Evolutionary conservation across 2,113 vertebrate genomes (phyloP).

Genomic region (Hippocampus abdominalis): DNA sequence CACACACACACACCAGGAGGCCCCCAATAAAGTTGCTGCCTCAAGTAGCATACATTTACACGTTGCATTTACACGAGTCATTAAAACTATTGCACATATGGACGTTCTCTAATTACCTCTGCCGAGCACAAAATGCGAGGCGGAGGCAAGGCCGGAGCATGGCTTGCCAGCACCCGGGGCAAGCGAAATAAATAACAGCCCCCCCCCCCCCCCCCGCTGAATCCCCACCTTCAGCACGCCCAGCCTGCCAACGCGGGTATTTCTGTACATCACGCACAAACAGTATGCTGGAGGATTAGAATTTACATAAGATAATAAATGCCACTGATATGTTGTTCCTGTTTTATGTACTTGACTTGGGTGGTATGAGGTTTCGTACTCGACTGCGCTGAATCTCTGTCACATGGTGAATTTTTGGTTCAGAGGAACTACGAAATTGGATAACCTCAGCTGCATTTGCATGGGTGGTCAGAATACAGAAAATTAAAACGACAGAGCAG

Average conservation of each 20-base stretch:
- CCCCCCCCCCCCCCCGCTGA: neutral
- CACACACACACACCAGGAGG: conserved; percentile 3
- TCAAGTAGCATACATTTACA: conserved; percentile 12
- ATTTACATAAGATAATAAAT: neutral
- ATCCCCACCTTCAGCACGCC: conserved; percentile 19
- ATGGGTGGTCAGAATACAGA: no score
- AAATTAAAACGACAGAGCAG: no score
- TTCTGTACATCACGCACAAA: neutral
- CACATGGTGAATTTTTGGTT: neutral
- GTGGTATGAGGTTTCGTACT: neutral
- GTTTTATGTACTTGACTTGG: neutral
- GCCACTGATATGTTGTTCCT: neutral
- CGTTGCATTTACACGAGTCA: neutral
- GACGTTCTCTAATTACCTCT: conserved; percentile 2
- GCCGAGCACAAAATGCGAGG: neutral
- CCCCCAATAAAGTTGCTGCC: conserved; percentile 20
- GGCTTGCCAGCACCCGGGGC: neutral
- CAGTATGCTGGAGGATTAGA: neutral
- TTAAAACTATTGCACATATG: conserved; percentile 6
- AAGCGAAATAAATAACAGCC: neutral
- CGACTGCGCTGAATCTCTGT: neutral
- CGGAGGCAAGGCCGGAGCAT: neutral
- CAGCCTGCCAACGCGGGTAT: neutral
- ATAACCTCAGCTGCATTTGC: no score
- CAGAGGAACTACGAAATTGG: no score